phyloP scores from a whole-genome alignment of 2,888 invertebrate species.

The Lottia scabra region DNA sequence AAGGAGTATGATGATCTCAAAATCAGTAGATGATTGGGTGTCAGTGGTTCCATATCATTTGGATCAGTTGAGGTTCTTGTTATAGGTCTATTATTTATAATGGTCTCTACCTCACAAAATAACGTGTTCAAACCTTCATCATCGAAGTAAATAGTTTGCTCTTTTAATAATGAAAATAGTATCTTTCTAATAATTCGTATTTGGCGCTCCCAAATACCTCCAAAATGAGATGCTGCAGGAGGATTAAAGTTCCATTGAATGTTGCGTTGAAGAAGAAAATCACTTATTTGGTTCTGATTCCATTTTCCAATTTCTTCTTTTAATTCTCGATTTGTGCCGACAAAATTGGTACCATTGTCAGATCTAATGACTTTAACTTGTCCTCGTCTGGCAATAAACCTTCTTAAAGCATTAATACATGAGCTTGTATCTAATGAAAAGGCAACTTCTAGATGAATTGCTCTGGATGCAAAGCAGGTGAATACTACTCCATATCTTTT shows the following conservation, averaged over 20 bases:
- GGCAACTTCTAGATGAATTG: slow-evolving; percentile 29
- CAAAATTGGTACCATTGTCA: slow-evolving; percentile 31
- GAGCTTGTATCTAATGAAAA: slow-evolving; percentile 20
- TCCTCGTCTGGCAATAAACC: slow-evolving; percentile 28
- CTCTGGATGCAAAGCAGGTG: slow-evolving; percentile 24
- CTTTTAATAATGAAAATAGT: slow-evolving; percentile 15
- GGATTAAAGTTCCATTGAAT: slow-evolving; percentile 34
- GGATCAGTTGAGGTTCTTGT: slow-evolving; percentile 18
- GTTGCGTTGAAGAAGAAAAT: slow-evolving; percentile 18
- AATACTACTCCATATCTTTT: slow-evolving; percentile 34
- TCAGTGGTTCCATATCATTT: slow-evolving; percentile 24
- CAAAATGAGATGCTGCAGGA: slow-evolving; percentile 29
- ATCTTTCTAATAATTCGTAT: slow-evolving; percentile 28
- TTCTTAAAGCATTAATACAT: slow-evolving; percentile 22
- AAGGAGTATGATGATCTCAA: slow-evolving; percentile 4
- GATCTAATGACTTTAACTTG: slow-evolving; percentile 5
- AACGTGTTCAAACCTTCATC: slow-evolving; percentile 30
- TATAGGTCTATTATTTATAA: slow-evolving; percentile 31
- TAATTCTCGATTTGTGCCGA: slow-evolving; percentile 29
- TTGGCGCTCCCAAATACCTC: slow-evolving; percentile 34
- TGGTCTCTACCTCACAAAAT: slow-evolving; percentile 30
- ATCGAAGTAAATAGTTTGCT: slow-evolving; percentile 20
- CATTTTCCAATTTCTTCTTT: slow-evolving; percentile 22
- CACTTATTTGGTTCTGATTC: slow-evolving; percentile 21
- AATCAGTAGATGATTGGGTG: slow-evolving; percentile 32